phyloP scores from a whole-genome alignment of 2,888 invertebrate genomes.

The Lochmaea crataegi region DNA sequence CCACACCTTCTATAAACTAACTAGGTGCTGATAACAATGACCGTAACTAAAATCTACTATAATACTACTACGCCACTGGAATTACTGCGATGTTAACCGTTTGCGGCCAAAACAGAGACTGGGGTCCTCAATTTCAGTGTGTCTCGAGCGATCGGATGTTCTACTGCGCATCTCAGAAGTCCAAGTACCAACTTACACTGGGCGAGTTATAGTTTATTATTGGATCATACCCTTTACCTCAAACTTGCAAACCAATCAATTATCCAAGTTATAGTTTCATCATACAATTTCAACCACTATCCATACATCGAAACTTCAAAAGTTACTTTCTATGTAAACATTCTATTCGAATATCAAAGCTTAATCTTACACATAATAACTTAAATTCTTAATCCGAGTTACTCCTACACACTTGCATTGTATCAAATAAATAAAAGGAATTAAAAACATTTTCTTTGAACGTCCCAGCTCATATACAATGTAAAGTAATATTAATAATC shows the following conservation, averaged over 20 bases:
- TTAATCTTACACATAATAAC: slow-evolving; percentile 16
- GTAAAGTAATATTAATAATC: slow-evolving; percentile 13
- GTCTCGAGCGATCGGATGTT: too few species aligned
- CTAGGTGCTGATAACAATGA: too few species aligned
- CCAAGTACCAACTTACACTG: too few species aligned
- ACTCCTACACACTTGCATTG: slow-evolving; percentile 22
- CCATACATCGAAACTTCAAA: slow-evolving; percentile 22
- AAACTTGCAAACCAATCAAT: neutral
- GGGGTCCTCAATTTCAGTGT: too few species aligned
- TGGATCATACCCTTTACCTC: too few species aligned
- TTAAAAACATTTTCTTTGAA: slow-evolving; percentile 33
- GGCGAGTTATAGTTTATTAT: too few species aligned
- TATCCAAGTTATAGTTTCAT: neutral
- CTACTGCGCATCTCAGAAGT: too few species aligned
- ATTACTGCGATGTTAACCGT: too few species aligned
- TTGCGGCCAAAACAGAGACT: too few species aligned
- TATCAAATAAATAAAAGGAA: slow-evolving; percentile 18
- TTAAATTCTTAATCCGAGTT: slow-evolving; percentile 23
- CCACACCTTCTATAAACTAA: too few species aligned
- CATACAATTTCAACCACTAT: neutral
- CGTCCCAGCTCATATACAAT: slow-evolving; percentile 11
- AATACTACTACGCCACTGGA: too few species aligned
- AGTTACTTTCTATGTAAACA: slow-evolving; percentile 27
- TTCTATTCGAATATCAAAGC: slow-evolving; percentile 33
- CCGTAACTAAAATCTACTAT: too few species aligned